phyloP scores from a whole-genome alignment of 2,888 invertebrate species.

The Leucozona laternaria region DNA sequence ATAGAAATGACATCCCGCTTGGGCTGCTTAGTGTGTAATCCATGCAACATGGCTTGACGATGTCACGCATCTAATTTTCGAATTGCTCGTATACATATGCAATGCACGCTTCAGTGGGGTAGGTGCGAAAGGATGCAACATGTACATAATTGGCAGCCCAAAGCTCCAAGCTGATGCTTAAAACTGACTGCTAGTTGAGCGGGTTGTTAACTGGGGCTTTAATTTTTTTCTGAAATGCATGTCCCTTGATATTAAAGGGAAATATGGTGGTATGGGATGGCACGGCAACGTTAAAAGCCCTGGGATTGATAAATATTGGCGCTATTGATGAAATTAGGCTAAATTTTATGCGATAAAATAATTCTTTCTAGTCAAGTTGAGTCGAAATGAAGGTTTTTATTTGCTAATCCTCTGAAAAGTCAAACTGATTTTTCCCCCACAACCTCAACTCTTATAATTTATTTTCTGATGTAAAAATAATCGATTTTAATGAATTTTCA shows the following conservation, averaged over 20 bases:
- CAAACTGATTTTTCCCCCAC: too few species aligned
- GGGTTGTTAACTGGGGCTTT: not conserved
- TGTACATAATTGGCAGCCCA: not conserved
- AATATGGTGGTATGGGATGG: not conserved
- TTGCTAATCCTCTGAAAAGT: too few species aligned
- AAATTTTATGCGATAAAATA: too few species aligned
- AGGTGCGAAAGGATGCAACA: conserved; percentile 1
- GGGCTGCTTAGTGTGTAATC: conserved; percentile 45
- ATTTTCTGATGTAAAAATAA: too few species aligned
- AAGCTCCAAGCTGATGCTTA: not conserved
- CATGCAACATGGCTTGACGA: conserved; percentile 55
- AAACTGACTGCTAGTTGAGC: not conserved
- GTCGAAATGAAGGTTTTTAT: too few species aligned
- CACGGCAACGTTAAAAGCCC: not conserved
- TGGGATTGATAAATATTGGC: not conserved
- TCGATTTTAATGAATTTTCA: too few species aligned
- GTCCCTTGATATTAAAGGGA: not conserved
- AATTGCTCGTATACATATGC: conserved; percentile 6
- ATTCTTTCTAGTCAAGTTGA: too few species aligned
- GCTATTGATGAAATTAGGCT: not conserved
- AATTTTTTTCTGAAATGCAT: not conserved
- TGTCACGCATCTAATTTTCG: conserved; percentile 41
- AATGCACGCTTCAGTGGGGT: conserved; percentile 4
- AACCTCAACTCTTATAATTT: too few species aligned
- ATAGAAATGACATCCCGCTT: conserved; percentile 24